Percentiles rank a stretch among this genome's conserved stretches.
These are phyloP conservation scores for Manis pentadactyla DNA, from an alignment of 2,797 vertebrate genomes.

Conservation along the genomic window DNA sequence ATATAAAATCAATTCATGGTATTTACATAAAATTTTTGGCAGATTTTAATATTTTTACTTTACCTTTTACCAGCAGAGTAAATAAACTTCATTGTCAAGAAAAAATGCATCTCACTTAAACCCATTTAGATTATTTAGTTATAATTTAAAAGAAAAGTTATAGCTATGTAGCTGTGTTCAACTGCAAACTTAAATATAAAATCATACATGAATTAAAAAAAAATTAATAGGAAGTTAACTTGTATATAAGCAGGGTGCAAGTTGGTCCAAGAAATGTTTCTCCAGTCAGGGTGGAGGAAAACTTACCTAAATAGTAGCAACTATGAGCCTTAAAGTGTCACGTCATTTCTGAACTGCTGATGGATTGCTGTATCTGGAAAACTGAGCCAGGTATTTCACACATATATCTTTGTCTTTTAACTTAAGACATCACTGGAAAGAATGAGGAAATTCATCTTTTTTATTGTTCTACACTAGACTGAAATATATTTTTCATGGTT, in stretches of 20 bases:
- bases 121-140: background rate
- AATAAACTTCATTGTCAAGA: background rate
- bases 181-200: background rate
- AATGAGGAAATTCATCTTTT: constrained; percentile 42
- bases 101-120: background rate
- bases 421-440: constrained; percentile 6
- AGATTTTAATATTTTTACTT: background rate
- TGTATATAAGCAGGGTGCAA: background rate
- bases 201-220: background rate
- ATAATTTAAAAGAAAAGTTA: background rate
- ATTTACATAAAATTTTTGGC: background rate
- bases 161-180: background rate
- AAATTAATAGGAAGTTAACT: background rate
- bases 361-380: background rate
- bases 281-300: background rate
- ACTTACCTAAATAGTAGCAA: constrained; percentile 14
- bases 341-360: background rate
- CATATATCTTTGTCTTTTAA: constrained; percentile 27
- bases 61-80: background rate
- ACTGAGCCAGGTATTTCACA: background rate
- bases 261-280: constrained; percentile 29
- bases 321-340: background rate
- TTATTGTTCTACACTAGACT: constrained; percentile 2
- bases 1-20: background rate
- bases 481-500: constrained; percentile 46